A percentile compares a stretch with the other conserved stretches of the same genome.
These are phyloP conservation scores for Notarius quadriscutis DNA, from an alignment of 2,113 vertebrate genomes.

Conservation along the genomic window DNA sequence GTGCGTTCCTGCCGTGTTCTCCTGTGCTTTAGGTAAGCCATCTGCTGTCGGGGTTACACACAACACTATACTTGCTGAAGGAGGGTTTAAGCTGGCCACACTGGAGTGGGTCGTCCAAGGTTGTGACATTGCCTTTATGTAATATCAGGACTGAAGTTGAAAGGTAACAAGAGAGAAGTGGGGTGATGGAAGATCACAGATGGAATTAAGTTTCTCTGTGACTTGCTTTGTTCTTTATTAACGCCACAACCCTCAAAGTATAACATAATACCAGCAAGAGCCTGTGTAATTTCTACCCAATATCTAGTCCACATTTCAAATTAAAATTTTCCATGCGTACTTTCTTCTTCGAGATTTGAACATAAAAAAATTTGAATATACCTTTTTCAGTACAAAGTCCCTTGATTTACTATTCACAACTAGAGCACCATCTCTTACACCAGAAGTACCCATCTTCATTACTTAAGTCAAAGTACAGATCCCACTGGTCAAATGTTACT, in stretches of 20 bases:
- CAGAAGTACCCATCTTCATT: too few relatives aligned
- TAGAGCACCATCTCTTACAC: not conserved
- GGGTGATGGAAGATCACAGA: not conserved
- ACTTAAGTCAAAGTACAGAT: too few relatives aligned
- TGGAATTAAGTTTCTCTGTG: constrained; percentile 4
- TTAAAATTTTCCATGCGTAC: not conserved
- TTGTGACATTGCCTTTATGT: constrained; percentile 10
- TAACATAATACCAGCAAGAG: not conserved
- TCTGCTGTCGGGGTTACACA: not conserved
- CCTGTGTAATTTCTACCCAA: not conserved
- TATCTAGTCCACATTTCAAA: not conserved
- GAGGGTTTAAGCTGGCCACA: not conserved
- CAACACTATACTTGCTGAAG: constrained; percentile 10
- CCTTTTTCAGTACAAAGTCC: not conserved
- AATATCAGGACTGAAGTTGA: not conserved
- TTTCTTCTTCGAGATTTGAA: not conserved
- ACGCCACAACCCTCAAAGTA: too few relatives aligned
- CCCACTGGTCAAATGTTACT: too few relatives aligned
- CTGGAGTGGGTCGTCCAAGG: not conserved
- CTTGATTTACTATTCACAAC: not conserved
- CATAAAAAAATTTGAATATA: not conserved
- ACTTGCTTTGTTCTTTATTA: not conserved
- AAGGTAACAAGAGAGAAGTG: not conserved
- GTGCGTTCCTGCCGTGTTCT: not conserved
- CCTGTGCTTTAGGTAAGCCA: not conserved